Percentiles rank a stretch among this genome's conserved stretches.
phyloP scores from a whole-genome alignment of 2,888 invertebrate species.

The Cantharis rustica region DNA sequence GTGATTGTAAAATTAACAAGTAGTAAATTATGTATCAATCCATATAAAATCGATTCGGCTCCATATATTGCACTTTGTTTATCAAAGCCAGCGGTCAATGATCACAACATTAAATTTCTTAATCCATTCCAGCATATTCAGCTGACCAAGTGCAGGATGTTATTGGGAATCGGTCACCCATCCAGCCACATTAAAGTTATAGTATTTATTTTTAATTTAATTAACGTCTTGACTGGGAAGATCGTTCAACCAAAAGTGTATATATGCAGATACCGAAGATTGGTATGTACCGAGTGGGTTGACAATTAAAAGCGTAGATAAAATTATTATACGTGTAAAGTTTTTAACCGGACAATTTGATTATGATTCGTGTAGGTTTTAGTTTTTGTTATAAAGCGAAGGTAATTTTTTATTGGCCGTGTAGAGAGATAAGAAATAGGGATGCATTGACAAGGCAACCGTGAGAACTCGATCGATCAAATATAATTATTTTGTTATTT shows the following conservation, averaged over 20 bases:
- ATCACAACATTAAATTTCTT: too few species aligned
- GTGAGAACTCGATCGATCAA: neutral
- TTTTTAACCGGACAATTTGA: conserved; percentile 12
- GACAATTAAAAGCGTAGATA: conserved; percentile 15
- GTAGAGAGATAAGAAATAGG: neutral
- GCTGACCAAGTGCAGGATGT: too few species aligned
- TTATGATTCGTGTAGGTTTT: conserved; percentile 11
- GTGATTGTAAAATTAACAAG: too few species aligned
- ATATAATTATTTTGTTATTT: neutral
- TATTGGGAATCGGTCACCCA: too few species aligned
- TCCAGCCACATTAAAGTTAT: too few species aligned
- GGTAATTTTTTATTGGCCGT: conserved; percentile 12
- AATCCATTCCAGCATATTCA: too few species aligned
- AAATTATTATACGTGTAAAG: conserved; percentile 16
- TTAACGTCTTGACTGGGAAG: neutral
- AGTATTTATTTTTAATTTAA: too few species aligned
- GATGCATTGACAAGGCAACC: neutral
- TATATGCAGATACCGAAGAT: neutral
- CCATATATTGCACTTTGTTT: too few species aligned
- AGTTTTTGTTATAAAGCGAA: conserved; percentile 11
- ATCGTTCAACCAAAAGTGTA: neutral
- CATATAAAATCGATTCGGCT: too few species aligned
- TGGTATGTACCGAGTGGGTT: conserved; percentile 8
- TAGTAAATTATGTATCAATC: too few species aligned
- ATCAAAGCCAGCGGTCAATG: too few species aligned